phyloP scores from a whole-genome alignment of 2,888 invertebrate genomes.

The Rotaria macrura region DNA sequence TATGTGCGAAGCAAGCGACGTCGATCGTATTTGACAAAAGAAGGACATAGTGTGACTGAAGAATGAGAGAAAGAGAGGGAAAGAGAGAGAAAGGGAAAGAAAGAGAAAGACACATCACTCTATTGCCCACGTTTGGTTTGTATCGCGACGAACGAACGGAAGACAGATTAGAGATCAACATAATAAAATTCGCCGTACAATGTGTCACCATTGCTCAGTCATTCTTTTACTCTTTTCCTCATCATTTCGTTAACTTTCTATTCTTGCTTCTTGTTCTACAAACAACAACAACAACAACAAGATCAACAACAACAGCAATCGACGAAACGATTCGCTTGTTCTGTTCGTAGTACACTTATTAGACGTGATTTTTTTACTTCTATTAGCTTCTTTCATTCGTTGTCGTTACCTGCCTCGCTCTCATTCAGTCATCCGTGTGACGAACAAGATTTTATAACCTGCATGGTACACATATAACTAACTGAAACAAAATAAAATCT shows the following conservation, averaged over 20 bases:
- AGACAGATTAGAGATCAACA: conserved; percentile 12
- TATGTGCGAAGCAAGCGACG: background rate
- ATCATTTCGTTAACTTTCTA: background rate
- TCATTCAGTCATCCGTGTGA: conserved; percentile 12
- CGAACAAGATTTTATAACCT: background rate
- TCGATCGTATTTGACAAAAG: background rate
- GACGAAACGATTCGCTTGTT: background rate
- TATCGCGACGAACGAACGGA: conserved; percentile 12
- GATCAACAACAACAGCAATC: background rate
- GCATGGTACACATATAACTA: conserved; percentile 6
- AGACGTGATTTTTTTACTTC: conserved; percentile 6
- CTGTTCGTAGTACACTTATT: background rate
- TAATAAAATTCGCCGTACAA: background rate
- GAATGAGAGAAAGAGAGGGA: background rate
- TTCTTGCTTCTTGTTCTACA: background rate
- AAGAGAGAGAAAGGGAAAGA: background rate
- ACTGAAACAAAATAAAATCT: background rate
- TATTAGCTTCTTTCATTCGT: background rate
- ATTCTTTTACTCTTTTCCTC: conserved; percentile 12
- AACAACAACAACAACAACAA: background rate
- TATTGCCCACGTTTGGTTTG: conserved; percentile 8
- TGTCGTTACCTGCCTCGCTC: conserved; percentile 4
- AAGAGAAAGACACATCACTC: conserved; percentile 1
- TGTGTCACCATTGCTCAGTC: conserved; percentile 12
- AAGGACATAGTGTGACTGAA: background rate